These are phyloP conservation scores for Plebejus argus DNA, from an alignment of 2,888 invertebrate genomes.

Conservation along the genomic window DNA sequence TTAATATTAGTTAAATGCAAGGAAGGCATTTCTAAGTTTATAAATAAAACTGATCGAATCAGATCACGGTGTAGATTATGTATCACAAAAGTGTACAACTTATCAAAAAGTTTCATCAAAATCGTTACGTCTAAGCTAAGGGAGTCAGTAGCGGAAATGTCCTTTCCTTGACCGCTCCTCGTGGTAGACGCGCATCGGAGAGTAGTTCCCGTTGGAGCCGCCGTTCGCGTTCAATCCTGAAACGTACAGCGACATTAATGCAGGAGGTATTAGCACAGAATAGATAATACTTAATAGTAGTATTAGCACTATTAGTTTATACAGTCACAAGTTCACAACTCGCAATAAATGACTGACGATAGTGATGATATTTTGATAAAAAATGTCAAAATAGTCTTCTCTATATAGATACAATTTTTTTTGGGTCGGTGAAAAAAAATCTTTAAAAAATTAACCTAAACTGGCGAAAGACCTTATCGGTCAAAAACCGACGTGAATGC, in stretches of 20 bases:
- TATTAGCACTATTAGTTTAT: too few species aligned
- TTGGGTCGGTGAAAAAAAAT: too few species aligned
- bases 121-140: constrained; percentile 28
- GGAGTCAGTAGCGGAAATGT: constrained; percentile 87
- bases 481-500: too few species aligned
- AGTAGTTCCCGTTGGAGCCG: constrained; percentile 85
- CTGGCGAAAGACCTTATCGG: too few species aligned
- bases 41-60: constrained; percentile 50
- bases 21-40: constrained; percentile 46
- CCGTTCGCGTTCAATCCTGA: constrained; percentile 83
- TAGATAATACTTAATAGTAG: too few species aligned
- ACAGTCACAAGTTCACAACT: too few species aligned
- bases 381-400: too few species aligned
- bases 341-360: too few species aligned
- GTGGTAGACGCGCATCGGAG: constrained; percentile 90
- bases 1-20: constrained; percentile 46
- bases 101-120: constrained; percentile 40
- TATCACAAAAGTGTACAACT: constrained; percentile 66
- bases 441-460: too few species aligned
- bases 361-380: too few species aligned
- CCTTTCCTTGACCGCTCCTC: constrained; percentile 90
- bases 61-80: constrained; percentile 58
- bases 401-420: too few species aligned
- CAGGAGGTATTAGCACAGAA: not conserved
- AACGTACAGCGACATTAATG: constrained; percentile 45